phyloP scores from a whole-genome alignment of 2,888 invertebrate genomes.

The Lissonota sp. region DNA sequence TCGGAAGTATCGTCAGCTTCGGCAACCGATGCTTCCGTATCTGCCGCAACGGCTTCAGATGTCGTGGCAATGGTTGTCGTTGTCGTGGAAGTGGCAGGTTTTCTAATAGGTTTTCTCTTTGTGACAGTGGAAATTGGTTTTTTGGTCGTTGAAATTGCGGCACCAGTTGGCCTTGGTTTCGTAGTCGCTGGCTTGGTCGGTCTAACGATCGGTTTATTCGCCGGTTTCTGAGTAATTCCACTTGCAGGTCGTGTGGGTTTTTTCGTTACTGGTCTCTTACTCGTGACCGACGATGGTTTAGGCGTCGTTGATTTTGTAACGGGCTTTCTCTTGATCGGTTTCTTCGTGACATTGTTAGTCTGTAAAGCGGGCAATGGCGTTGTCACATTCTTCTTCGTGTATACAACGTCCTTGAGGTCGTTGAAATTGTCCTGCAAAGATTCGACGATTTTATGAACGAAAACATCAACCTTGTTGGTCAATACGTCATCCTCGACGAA shows the following conservation, averaged over 20 bases:
- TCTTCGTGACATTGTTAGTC: slow-evolving; percentile 77
- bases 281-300: slow-evolving; percentile 68
- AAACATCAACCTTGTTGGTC: slow-evolving; percentile 91
- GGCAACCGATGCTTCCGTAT: slow-evolving; percentile 56
- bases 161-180: slow-evolving; percentile 76
- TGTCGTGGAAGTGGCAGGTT: slow-evolving; percentile 79
- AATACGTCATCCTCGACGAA: slow-evolving; percentile 91
- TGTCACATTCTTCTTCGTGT: slow-evolving; percentile 84
- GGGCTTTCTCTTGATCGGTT: slow-evolving; percentile 70
- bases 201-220: slow-evolving; percentile 55
- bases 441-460: slow-evolving; percentile 93
- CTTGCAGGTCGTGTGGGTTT: slow-evolving; percentile 73
- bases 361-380: slow-evolving; percentile 66
- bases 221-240: slow-evolving; percentile 33
- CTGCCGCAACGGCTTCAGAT: slow-evolving; percentile 70
- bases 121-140: slow-evolving; percentile 83
- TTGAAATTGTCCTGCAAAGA: slow-evolving; percentile 93
- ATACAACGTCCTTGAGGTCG: slow-evolving; percentile 91
- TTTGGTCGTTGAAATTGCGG: slow-evolving; percentile 77
- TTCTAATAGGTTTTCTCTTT: slow-evolving; percentile 82
- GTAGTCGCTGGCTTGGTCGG: slow-evolving; percentile 75
- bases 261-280: slow-evolving; percentile 72
- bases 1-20: slow-evolving; percentile 45
- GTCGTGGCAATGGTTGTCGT: slow-evolving; percentile 81
- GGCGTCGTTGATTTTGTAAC: slow-evolving; percentile 61